Evolutionary conservation across 2,888 invertebrate species (phyloP), one percentile per base, ranked within the genome.

Genomic region (Diadegma fenestrale): DNA sequence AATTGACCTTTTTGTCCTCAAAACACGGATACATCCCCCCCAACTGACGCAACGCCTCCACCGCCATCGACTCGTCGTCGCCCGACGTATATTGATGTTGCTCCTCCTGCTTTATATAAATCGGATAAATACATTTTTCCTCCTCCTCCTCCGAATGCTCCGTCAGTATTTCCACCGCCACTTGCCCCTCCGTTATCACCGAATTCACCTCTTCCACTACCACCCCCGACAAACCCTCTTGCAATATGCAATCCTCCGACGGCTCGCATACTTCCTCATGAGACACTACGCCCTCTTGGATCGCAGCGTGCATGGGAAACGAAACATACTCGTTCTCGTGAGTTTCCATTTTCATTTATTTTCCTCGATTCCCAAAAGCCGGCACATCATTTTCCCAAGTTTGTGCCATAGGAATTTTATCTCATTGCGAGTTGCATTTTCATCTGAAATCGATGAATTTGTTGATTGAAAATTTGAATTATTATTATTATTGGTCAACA

Each of bases 11-110:
- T 86, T 93, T 93, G 30, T 92, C 90, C 61, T 93, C 92, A 33
- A 91, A 92, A 41, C 88, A 90, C 4, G 93, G 92, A 85, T 92
- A 94, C 92, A 94, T 94, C 51, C 94, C 94, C 14, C 94, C 94
- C 1, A 94, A 89, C 79, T 94, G 94, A 17, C 94, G 90, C 7
- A 94, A 87, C 0, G 94, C 94, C 89, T 94, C 94, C 6, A 94
- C 94, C 45, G 94, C 94, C 94, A 94, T 94, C 0, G 93, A 93
- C 48, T 94, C 94, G 51, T 93, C 93, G 22, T 94, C 93, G 0
- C 93, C 93, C 0, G 93, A 93, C 0, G 91, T 93, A 26, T 92
- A 91, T 61, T 90, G 91, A 10, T 91, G 91, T n/a, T 89, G 90
- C 37, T 91, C 90, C 76, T 93, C 93, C 66, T 92, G 87, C 45